phyloP scores from a whole-genome alignment of 2,113 vertebrate genomes.

The Uropsilus gracilis region DNA sequence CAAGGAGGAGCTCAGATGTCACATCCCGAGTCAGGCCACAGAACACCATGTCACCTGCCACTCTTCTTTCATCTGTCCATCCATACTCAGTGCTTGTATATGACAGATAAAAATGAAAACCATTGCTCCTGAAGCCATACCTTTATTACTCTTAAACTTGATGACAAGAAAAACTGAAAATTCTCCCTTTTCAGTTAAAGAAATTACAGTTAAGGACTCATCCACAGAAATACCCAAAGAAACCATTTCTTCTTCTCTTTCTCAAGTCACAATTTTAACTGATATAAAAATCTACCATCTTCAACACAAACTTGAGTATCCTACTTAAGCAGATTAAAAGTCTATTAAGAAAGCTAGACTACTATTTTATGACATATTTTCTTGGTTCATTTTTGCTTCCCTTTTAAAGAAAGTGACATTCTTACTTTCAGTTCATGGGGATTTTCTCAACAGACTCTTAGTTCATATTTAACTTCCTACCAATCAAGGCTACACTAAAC shows the following conservation, averaged over 20 bases:
- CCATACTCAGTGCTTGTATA: not conserved
- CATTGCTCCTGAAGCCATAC: not conserved
- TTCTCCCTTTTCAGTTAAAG: not conserved
- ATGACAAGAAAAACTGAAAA: not conserved
- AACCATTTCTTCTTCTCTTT: not conserved
- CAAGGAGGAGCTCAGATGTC: not conserved
- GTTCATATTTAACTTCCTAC: not conserved
- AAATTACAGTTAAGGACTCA: not conserved
- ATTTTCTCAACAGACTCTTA: not conserved
- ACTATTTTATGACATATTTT: not conserved
- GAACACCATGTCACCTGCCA: accelerated
- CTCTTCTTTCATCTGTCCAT: not conserved
- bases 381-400: not conserved
- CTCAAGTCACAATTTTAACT: not conserved
- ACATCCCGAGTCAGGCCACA: not conserved
- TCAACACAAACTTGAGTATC: not conserved
- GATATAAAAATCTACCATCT: not conserved
- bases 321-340: not conserved
- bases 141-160: not conserved
- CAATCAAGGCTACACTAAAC: not conserved
- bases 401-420: not conserved
- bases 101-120: not conserved
- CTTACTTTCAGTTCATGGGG: not conserved
- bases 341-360: not conserved
- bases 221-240: not conserved